Conservation (phyloP, 2,113 vertebrate genomes). For the Pterophyllum scalare region DNA sequence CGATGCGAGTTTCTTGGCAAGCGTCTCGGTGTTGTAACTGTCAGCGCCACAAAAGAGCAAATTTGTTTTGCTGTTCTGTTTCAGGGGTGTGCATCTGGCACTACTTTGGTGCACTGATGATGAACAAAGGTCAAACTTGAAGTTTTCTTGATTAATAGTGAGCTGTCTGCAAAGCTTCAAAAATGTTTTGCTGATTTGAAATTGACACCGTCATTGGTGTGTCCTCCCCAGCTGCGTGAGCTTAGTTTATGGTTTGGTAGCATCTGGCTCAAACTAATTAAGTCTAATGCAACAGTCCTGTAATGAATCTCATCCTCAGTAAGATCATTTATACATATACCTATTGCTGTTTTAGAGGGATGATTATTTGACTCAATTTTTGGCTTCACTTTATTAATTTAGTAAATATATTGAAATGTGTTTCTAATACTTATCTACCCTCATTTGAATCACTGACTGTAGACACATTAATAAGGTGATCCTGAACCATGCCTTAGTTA, state of each 20-base stretch:
- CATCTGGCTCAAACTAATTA: neutral
- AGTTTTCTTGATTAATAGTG: slow-evolving; percentile 36
- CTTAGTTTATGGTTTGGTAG: neutral
- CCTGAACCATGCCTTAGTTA: neutral
- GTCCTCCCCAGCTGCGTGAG: slow-evolving; percentile 21
- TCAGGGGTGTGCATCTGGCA: slow-evolving; percentile 16
- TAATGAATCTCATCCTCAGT: neutral
- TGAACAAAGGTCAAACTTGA: slow-evolving; percentile 53
- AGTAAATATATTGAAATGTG: neutral
- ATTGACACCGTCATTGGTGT: slow-evolving; percentile 3
- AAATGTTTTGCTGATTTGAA: slow-evolving; percentile 19
- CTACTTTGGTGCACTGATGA: slow-evolving; percentile 4
- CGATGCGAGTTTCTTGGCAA: slow-evolving; percentile 39
- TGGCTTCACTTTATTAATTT: neutral
- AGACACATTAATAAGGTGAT: too few species aligned
- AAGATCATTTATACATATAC: neutral
- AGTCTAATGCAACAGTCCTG: neutral
- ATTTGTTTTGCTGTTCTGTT: slow-evolving; percentile 40
- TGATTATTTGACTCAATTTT: neutral
- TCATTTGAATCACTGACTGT: too few species aligned
- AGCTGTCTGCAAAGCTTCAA: slow-evolving; percentile 24
- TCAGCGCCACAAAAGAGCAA: slow-evolving; percentile 36
- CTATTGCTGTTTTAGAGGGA: neutral
- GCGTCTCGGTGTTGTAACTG: slow-evolving; percentile 27
- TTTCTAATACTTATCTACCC: neutral